Conservation (phyloP, 2,113 vertebrate genomes). For the Lamprologus tigripictilis region DNA sequence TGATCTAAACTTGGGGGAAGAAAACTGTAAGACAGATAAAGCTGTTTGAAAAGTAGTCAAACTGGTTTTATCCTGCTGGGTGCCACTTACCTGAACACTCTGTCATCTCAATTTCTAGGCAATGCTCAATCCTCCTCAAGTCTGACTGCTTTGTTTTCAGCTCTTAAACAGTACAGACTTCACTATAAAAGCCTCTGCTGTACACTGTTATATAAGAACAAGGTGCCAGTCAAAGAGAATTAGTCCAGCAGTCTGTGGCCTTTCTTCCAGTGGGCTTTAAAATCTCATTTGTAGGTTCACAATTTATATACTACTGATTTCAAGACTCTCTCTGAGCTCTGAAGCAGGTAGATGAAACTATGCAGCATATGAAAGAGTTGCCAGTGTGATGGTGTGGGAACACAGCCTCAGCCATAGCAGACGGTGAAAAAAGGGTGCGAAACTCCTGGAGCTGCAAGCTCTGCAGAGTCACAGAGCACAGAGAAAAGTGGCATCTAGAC, state of each 20-base stretch:
- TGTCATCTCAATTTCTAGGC: not conserved
- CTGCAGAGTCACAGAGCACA: constrained; percentile 48
- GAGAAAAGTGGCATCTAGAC: constrained; percentile 58
- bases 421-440: constrained; percentile 22
- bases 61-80: not conserved
- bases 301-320: not conserved
- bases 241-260: not conserved
- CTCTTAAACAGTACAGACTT: not conserved
- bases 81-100: constrained; percentile 10
- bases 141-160: not conserved
- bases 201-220: not conserved
- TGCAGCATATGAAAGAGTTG: not conserved
- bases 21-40: not conserved
- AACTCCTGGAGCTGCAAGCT: not conserved
- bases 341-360: not conserved
- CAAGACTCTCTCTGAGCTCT: not conserved
- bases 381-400: not conserved
- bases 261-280: not conserved
- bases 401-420: not conserved
- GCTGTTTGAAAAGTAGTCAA: not conserved
- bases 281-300: not conserved
- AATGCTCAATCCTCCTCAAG: not conserved
- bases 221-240: not conserved
- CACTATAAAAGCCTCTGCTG: not conserved
- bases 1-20: not conserved